Evolutionary conservation across 2,113 vertebrate species (phyloP), one percentile per base, ranked within the genome.

Genomic region (Plectropomus leopardus): DNA sequence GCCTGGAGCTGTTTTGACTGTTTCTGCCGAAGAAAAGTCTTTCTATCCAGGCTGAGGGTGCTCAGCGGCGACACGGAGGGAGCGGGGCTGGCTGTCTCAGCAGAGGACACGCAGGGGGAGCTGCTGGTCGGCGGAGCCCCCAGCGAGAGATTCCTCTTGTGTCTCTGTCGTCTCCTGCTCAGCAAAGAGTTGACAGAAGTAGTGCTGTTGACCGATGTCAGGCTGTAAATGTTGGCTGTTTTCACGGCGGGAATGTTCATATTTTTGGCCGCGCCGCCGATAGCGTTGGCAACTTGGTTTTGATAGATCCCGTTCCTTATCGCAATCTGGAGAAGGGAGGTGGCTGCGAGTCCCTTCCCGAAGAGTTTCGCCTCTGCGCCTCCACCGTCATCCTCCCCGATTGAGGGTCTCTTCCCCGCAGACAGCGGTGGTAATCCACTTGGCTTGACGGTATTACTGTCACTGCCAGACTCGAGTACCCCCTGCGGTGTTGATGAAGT

Each of bases 41-140:
- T 96, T 81, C 97, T 92, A 74, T 97, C 97, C 90, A 97, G 84
- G 86, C 96, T 98, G 79, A 96, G 96, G 21, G 96, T 95, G 92
- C 94, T 95, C 54, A 96, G 86, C 7, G 94, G 89, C 3, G 94
- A 93, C 6, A 84, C 85, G 0, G 93, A 75, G 3, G 92, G 84
- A 19, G 86, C 80, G 13, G 88, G 60, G 16, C 44, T 11, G 74
- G 87, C 64, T 63, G 91, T n/a, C 79, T 90, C 89, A 0, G 80
- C 66, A 0, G 87, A 21, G 10, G 85, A 82, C 59, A 19, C 83
- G 21, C 92, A 86, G 26, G 90, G 51, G 0, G 90, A 72, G 69
- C 86, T 4, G 65, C 84, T 44, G 60, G 90, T 90, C 86, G 91
- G 89, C 54, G 92, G 88, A 69, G 94, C 92, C 26, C 94, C 92